phyloP scores from a whole-genome alignment of 1,140 invertebrate species.

The Drosophila ananassae region DNA sequence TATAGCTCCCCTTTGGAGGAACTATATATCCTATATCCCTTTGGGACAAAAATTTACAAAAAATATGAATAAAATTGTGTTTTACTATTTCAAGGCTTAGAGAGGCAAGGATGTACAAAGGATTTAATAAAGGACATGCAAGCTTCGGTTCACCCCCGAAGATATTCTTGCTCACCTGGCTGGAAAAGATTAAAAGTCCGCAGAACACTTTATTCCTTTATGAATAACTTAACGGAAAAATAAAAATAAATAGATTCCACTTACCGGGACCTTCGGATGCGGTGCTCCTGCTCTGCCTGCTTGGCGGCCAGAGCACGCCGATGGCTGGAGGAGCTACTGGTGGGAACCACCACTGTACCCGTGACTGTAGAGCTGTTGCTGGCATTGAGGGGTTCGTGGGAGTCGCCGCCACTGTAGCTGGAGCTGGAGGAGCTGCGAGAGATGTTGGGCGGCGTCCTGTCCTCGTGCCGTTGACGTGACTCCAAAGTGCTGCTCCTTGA shows the following conservation, averaged over 20 bases:
- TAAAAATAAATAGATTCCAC: not conserved
- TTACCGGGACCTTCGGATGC: slow-evolving; percentile 80
- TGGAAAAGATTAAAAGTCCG: not conserved
- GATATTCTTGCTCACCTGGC: too few relatives aligned
- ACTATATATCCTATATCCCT: too few relatives aligned
- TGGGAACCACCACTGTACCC: not conserved
- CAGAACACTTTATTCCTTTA: not conserved
- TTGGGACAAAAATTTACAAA: too few relatives aligned
- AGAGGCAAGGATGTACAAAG: not conserved
- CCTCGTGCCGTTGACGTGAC: slow-evolving; percentile 61
- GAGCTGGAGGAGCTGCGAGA: slow-evolving; percentile 83
- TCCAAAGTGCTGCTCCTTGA: slow-evolving; percentile 79
- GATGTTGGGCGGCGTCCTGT: slow-evolving; percentile 70
- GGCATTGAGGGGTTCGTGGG: slow-evolving; percentile 52
- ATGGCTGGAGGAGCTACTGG: slow-evolving; percentile 24
- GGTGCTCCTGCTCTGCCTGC: slow-evolving; percentile 73
- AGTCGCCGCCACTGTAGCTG: slow-evolving; percentile 77
- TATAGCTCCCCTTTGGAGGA: too few relatives aligned
- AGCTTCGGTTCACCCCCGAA: too few relatives aligned
- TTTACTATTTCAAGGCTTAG: too few relatives aligned
- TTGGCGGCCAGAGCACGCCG: slow-evolving; percentile 59
- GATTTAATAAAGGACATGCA: not conserved
- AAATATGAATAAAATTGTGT: too few relatives aligned
- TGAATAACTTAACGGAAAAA: not conserved
- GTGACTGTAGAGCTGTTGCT: slow-evolving; percentile 33